Base-by-base conservation (phyloP, 2,113 vertebrate genomes). In the Anguilla japonica region DNA sequence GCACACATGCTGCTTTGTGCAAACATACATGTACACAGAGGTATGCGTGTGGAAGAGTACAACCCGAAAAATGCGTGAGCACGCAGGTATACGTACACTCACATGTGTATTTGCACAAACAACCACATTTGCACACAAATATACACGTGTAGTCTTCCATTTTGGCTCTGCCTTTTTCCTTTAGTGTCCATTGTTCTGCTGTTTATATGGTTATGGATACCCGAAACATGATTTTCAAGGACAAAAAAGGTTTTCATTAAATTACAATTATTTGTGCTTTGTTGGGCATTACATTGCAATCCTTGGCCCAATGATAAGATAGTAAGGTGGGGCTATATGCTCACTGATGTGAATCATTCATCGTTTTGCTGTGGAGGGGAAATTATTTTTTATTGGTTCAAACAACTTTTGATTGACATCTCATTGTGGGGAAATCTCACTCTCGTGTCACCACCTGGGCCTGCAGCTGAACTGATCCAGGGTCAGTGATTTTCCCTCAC, bases 381-480 rank as follows among this genome's bases (percentile, higher is more conserved):
- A 11, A 67, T 26, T 26, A 26, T 67, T 67, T 67, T 60, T 67
- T 26, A 67, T 67, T 67, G 60, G 60, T 67, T 63, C 60, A 22
- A 67, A 67, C 18, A 67, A 67, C 18, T 67, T 26, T 22, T 67
- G 60, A 67, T 26, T 67, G 60, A 67, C 60, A 9, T 20, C 60
- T 67, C 18, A 22, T 67, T 67, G 60, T 3, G 8, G 60, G 3
- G 20, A 22, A 67, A 67, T 26, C 60, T 67, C 71, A 34, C n/a
- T 34, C 26, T 67, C n/a, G 11, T 8, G 71, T 75, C n/a, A 75
- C n/a, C 9, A 75, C 20, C 57, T 60, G 20, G 60, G 91, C 84
- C 84, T 91, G 93, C 91, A 85, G 89, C 87, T 92, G 93, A 93
- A 93, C 91, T 93, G 89, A 92, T 93, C 93, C 90, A 91, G 94